Base-by-base conservation (phyloP, 2,888 invertebrate genomes). In the Operophtera brumata region DNA sequence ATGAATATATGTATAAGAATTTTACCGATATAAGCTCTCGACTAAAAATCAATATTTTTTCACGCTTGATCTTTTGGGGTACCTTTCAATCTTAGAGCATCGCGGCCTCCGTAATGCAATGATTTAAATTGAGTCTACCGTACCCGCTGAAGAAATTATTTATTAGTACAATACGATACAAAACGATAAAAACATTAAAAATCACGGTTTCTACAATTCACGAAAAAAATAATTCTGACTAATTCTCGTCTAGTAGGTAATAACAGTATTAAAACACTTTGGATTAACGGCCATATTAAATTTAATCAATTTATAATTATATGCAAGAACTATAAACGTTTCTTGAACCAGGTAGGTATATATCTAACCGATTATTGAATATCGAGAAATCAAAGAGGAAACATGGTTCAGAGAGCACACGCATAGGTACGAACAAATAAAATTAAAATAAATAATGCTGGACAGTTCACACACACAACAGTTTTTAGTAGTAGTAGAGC, bases 311-410 rank as follows among this genome's bases (percentile, higher is more conserved):
- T 69, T 69, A 59, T 73, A 78, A 79, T 78, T 62, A 75, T 74
- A 81, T 81, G 77, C 77, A 68, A 52, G 71, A 64, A 43, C 52
- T 60, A 65, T 63, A 53, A 67, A 64, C 61, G 80, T 77, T 80
- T 75, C 65, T 81, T 80, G 78, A 82, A 79, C 82, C n/a, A 70
- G 47, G 32, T 40, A n/a, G n/a, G n/a, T n/a, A n/a, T n/a, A n/a
- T n/a, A n/a, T n/a, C n/a, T n/a, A n/a, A 48, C 42, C 48, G 60
- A 55, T 58, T 66, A 65, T 64, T 62, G 47, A 67, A 65, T 66
- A 58, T 64, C 63, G 37, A 53, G 43, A 42, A 49, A 32, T 45
- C 42, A 49, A 39, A 42, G 42, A 34, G 12, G n/a, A 39, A 26
- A 40, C 1, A n/a, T 26, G 8, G 7, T 8, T 20, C 6, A 30